These are phyloP conservation scores for Lynx canadensis DNA, from an alignment of 2,113 vertebrate species.

Conservation along the genomic window DNA sequence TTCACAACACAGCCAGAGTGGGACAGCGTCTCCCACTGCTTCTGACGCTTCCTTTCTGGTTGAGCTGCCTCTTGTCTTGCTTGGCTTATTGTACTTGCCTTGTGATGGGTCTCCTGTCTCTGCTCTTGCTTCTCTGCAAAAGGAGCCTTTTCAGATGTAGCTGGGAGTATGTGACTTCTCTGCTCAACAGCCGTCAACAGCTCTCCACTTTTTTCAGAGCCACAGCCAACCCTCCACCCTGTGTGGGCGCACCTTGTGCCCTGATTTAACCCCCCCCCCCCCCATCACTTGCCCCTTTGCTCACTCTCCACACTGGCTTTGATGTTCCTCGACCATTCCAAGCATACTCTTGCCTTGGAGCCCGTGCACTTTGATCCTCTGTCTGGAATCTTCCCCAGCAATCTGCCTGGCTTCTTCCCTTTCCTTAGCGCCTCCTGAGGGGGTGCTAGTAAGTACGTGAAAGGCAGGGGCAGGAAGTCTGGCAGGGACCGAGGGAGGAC, in stretches of 20 bases:
- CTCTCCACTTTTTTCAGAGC: background rate
- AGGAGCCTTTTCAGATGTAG: background rate
- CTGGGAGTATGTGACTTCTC: background rate
- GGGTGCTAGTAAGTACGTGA: background rate
- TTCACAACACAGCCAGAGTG: background rate
- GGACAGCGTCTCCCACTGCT: rapidly evolving
- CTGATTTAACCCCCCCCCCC: background rate
- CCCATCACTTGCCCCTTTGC: background rate
- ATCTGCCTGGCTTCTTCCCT: background rate
- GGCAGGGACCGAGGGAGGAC: background rate
- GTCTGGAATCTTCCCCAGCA: background rate
- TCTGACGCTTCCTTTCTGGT: background rate
- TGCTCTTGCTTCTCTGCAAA: background rate
- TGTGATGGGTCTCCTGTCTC: background rate
- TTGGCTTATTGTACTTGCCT: background rate
- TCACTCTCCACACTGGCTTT: background rate
- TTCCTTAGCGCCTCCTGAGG: background rate
- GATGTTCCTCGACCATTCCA: background rate
- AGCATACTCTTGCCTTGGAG: background rate
- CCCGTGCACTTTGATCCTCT: background rate
- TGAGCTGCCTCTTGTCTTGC: background rate
- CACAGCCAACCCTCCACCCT: background rate
- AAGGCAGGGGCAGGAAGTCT: background rate
- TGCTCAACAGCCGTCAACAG: background rate
- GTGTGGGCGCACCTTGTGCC: no score